phyloP scores from a whole-genome alignment of 1,140 invertebrate species.

The Lasioglossum baleicum region DNA sequence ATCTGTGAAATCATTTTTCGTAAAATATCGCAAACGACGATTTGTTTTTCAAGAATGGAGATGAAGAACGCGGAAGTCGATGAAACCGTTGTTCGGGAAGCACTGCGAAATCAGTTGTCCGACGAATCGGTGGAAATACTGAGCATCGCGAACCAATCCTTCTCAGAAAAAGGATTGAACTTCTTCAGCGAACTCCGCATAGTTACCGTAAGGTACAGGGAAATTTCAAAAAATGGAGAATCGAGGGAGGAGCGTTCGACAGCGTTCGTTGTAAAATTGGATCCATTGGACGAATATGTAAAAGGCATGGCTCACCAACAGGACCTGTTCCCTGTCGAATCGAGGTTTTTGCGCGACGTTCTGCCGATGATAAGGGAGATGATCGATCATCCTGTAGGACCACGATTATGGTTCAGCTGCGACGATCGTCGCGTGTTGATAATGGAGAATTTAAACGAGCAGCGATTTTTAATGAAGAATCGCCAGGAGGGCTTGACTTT shows the following conservation, averaged over 20 bases:
- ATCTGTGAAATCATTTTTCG: no score
- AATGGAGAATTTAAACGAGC: conserved; percentile 75
- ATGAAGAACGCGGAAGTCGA: neutral
- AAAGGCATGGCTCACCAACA: conserved; percentile 26
- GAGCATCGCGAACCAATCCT: neutral
- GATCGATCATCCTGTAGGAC: conserved; percentile 27
- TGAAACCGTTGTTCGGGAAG: neutral
- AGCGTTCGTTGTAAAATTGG: conserved; percentile 48
- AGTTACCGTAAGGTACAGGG: neutral
- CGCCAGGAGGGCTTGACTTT: conserved; percentile 76
- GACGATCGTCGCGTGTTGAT: conserved; percentile 69
- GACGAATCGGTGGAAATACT: neutral
- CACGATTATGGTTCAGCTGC: conserved; percentile 42
- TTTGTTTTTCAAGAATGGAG: conserved; percentile 22
- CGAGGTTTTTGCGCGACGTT: conserved; percentile 34
- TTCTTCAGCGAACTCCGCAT: conserved; percentile 23
- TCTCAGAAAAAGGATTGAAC: neutral
- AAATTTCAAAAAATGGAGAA: neutral
- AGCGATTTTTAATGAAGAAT: conserved; percentile 78
- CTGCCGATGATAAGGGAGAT: conserved; percentile 46
- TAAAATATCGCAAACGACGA: no score
- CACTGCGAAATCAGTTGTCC: neutral
- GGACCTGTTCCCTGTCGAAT: conserved; percentile 43
- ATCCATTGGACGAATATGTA: conserved; percentile 5
- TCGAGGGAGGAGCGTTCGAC: neutral